phyloP scores from a whole-genome alignment of 2,797 vertebrate genomes.

The Crocodylus rhombifer region DNA sequence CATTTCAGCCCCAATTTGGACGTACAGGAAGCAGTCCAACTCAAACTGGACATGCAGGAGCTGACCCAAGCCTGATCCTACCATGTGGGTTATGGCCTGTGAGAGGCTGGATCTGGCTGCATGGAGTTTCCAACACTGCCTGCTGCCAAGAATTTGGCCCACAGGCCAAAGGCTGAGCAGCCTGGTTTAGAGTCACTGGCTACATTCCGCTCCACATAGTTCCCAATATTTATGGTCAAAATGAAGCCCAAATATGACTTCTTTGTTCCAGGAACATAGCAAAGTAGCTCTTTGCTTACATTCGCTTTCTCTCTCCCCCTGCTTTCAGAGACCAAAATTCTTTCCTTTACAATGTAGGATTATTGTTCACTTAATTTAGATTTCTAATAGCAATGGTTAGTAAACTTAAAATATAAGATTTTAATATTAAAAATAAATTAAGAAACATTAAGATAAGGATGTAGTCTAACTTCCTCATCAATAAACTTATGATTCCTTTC shows the following conservation, averaged over 20 bases:
- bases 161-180: not conserved
- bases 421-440: too few relatives aligned
- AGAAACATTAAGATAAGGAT: not conserved
- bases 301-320: not conserved
- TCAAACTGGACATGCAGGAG: too few relatives aligned
- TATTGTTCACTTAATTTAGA: not conserved
- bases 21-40: too few relatives aligned
- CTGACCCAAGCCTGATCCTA: too few relatives aligned
- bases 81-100: too few relatives aligned
- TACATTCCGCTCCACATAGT: conserved; percentile 12
- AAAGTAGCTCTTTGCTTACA: not conserved
- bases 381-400: not conserved
- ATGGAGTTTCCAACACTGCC: not conserved
- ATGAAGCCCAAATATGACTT: not conserved
- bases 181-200: not conserved
- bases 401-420: too few relatives aligned
- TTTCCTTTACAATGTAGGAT: not conserved
- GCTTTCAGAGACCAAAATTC: not conserved
- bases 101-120: too few relatives aligned
- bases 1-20: too few relatives aligned
- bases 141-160: too few relatives aligned
- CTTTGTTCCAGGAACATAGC: not conserved
- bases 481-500: not conserved
- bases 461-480: not conserved
- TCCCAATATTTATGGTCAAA: conserved; percentile 25